Percentiles rank a stretch among this genome's conserved stretches.
Evolutionary conservation across 2,888 invertebrate species (phyloP).

Genomic region (Patella ulyssiponensis): DNA sequence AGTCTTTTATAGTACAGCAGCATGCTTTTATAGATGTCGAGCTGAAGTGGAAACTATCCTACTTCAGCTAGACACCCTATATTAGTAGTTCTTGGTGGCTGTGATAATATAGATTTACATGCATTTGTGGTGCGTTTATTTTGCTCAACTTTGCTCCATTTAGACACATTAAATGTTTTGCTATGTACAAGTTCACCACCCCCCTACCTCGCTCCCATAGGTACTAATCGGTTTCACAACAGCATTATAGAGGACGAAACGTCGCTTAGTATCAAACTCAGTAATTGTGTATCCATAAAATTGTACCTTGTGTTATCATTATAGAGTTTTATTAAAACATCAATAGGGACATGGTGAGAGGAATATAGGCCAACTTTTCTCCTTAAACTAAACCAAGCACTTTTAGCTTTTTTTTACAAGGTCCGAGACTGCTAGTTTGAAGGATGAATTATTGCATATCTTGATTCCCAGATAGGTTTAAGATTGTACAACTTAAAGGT

Average conservation of each 20-base stretch:
- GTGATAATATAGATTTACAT: too few species aligned
- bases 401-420: background rate
- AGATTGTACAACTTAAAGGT: background rate
- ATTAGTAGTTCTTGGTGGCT: too few species aligned
- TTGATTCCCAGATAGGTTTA: background rate
- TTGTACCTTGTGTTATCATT: too few species aligned
- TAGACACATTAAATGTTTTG: background rate
- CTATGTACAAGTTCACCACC: background rate
- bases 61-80: too few species aligned
- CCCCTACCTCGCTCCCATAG: background rate
- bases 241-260: background rate
- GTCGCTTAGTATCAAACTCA: too few species aligned
- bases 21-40: background rate
- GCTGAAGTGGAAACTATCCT: too few species aligned
- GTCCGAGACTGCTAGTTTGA: background rate
- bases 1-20: constrained; percentile 1
- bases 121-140: too few species aligned
- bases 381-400: background rate
- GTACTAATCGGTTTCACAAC: background rate
- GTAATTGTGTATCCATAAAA: too few species aligned
- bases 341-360: background rate
- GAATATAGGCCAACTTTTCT: background rate
- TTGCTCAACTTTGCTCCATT: too few species aligned
- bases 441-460: background rate
- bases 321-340: background rate